Evolutionary conservation across 2,797 vertebrate genomes (phyloP).

Genomic region (Mormyrus hasselquistii): DNA sequence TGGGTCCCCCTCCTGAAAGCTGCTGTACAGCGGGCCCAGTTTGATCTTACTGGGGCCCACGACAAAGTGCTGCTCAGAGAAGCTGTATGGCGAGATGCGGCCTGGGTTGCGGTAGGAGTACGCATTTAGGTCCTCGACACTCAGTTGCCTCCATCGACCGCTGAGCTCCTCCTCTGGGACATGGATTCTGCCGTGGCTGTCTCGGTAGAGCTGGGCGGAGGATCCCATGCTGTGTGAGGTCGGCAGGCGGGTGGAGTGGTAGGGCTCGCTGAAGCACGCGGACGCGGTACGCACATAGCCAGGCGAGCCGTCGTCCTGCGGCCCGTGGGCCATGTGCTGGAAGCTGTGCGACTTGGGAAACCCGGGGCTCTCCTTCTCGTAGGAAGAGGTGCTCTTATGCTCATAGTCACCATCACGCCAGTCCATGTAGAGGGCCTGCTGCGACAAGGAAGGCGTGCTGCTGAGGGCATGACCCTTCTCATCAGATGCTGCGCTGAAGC

Average conservation of each 20-base stretch:
- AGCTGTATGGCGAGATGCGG: conserved; percentile 73
- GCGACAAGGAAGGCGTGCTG: conserved; percentile 79
- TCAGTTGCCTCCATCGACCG: conserved; percentile 79
- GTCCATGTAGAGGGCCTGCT: conserved; percentile 80
- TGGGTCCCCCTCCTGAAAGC: conserved; percentile 77
- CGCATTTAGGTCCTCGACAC: conserved; percentile 79
- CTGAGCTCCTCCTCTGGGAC: conserved; percentile 69
- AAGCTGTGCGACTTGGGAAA: conserved; percentile 72
- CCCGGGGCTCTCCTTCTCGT: conserved; percentile 65
- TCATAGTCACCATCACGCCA: conserved; percentile 76
- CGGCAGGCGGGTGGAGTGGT: conserved; percentile 69
- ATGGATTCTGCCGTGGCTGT: conserved; percentile 52
- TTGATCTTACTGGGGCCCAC: conserved; percentile 69
- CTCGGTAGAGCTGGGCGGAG: conserved; percentile 59
- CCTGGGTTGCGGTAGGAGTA: conserved; percentile 68
- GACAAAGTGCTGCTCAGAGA: conserved; percentile 76
- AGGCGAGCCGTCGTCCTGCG: conserved; percentile 64
- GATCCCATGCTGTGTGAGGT: conserved; percentile 68
- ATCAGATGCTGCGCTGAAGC: conserved; percentile 82
- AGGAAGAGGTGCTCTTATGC: conserved; percentile 66
- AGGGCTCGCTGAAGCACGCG: conserved; percentile 72
- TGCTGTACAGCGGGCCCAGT: conserved; percentile 74
- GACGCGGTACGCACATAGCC: conserved; percentile 71
- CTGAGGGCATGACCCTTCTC: conserved; percentile 74
- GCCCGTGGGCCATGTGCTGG: conserved; percentile 68